Conservation (phyloP, 2,113 vertebrate genomes). For the Dascyllus trimaculatus region DNA sequence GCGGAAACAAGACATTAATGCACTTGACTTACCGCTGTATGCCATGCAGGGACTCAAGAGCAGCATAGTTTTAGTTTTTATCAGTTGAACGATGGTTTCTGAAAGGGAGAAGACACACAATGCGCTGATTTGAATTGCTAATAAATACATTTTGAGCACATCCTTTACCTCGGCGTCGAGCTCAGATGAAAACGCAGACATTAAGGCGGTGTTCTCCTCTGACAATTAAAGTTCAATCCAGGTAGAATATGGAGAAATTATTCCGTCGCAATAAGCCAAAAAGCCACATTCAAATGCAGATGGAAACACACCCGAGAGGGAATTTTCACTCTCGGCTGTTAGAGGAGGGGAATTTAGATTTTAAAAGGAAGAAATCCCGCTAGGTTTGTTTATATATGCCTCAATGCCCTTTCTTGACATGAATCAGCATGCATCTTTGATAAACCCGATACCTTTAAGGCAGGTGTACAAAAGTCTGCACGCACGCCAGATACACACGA, state of each 20-base stretch:
- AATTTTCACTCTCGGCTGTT: constrained; percentile 8
- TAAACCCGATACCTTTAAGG: constrained; percentile 42
- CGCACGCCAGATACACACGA: constrained; percentile 32
- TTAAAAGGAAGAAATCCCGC: constrained; percentile 36
- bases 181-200: constrained; percentile 18
- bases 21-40: constrained; percentile 91
- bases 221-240: constrained; percentile 17
- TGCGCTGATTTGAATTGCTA: constrained; percentile 30
- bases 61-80: constrained; percentile 90
- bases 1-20: background rate
- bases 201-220: constrained; percentile 8
- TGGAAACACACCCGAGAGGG: constrained; percentile 23
- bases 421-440: constrained; percentile 51
- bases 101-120: constrained; percentile 46
- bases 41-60: constrained; percentile 93
- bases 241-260: constrained; percentile 11
- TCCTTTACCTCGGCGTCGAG: background rate
- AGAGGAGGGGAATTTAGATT: constrained; percentile 20
- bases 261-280: constrained; percentile 12
- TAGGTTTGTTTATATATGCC: constrained; percentile 44
- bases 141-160: background rate
- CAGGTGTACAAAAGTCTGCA: constrained; percentile 21
- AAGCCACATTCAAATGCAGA: constrained; percentile 42
- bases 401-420: constrained; percentile 51
- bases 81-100: constrained; percentile 91